Conservation (phyloP, 2,888 invertebrate genomes). For the Drosophila macrothrix region DNA sequence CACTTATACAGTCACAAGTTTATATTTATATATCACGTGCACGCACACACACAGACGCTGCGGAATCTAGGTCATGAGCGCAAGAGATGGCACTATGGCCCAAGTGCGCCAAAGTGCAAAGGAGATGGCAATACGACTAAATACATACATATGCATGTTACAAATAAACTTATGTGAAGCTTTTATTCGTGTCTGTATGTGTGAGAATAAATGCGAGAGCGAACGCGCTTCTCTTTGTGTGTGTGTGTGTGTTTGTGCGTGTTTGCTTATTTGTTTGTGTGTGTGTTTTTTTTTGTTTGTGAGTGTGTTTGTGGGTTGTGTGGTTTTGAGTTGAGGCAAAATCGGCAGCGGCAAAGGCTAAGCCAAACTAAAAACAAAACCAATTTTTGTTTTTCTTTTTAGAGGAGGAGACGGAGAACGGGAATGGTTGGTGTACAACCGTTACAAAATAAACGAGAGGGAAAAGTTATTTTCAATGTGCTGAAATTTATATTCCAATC, state of each 20-base stretch:
- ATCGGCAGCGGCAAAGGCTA: constrained; percentile 22
- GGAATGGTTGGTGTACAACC: not conserved
- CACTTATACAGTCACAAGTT: constrained; percentile 59
- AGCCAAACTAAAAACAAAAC: constrained; percentile 37
- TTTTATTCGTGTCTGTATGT: constrained; percentile 22
- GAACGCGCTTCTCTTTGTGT: constrained; percentile 15
- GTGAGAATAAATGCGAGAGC: constrained; percentile 22
- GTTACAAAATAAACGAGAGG: not conserved
- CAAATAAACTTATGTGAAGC: constrained; percentile 49
- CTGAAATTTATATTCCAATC: not conserved
- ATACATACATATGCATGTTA: constrained; percentile 57
- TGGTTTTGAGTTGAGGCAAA: constrained; percentile 21
- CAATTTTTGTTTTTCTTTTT: constrained; percentile 15
- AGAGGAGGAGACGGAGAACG: not conserved
- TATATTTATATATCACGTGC: constrained; percentile 75
- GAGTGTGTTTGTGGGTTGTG: not conserved
- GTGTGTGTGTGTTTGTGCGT: constrained; percentile 5
- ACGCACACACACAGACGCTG: constrained; percentile 61
- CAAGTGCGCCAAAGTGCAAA: constrained; percentile 82
- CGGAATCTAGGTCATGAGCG: constrained; percentile 85
- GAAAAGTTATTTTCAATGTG: not conserved
- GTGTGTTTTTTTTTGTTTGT: not conserved
- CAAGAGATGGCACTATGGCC: constrained; percentile 84
- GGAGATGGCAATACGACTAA: constrained; percentile 79
- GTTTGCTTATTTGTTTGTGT: not conserved